These are phyloP conservation scores for Cephalopholis sonnerati DNA, from an alignment of 2,113 vertebrate species.

Conservation along the genomic window DNA sequence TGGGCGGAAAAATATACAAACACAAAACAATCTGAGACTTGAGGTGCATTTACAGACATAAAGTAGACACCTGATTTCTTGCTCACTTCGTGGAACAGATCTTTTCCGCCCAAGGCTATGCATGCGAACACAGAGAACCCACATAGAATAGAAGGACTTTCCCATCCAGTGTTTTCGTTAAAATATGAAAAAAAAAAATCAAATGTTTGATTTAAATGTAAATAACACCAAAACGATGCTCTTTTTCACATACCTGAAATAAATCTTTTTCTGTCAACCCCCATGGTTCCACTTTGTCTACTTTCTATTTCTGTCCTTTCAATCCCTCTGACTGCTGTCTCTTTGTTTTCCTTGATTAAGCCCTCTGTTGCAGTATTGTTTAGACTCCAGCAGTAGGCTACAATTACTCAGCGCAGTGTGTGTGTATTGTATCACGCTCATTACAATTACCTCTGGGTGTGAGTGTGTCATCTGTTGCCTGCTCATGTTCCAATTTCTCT, in stretches of 20 bases:
- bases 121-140: slow-evolving; percentile 16
- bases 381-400: slow-evolving; percentile 63
- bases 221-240: slow-evolving; percentile 43
- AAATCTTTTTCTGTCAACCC: slow-evolving; percentile 45
- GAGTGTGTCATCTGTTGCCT: slow-evolving; percentile 71
- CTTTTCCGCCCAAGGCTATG: slow-evolving; percentile 35
- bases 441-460: slow-evolving; percentile 75
- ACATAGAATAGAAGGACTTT: slow-evolving; percentile 11
- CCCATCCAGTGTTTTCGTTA: background rate
- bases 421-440: slow-evolving; percentile 65
- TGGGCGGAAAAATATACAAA: slow-evolving; percentile 65
- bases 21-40: slow-evolving; percentile 59
- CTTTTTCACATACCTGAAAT: slow-evolving; percentile 34
- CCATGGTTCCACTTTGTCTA: slow-evolving; percentile 38
- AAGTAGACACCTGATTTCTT: slow-evolving; percentile 56
- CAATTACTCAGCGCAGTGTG: slow-evolving; percentile 66
- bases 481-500: slow-evolving; percentile 70
- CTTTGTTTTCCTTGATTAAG: slow-evolving; percentile 71
- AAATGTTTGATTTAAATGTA: slow-evolving; percentile 51
- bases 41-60: slow-evolving; percentile 62
- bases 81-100: slow-evolving; percentile 22
- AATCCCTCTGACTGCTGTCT: slow-evolving; percentile 56
- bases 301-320: slow-evolving; percentile 63
- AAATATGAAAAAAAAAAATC: slow-evolving; percentile 34
- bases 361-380: slow-evolving; percentile 66